Base-by-base conservation (phyloP, 2,113 vertebrate species). In the Tragulus kanchil region DNA sequence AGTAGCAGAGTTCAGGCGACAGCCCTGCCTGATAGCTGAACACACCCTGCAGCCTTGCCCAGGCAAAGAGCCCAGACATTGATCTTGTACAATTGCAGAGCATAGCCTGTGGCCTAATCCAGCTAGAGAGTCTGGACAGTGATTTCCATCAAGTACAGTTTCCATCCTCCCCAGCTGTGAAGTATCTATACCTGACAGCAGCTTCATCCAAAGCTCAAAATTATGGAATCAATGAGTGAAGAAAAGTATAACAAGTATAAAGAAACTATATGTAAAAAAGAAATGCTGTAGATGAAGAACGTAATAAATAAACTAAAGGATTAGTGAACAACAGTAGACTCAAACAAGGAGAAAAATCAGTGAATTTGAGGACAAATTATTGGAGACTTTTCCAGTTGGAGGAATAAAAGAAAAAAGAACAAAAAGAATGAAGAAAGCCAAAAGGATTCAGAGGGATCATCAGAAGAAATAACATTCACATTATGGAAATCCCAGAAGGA, bases 31-130 rank as follows among this genome's bases (percentile, higher is more conserved):
- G n/a, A 71, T 3, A 58, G 19, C n/a, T 28, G 31, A 26, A 54
- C 12, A 69, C 5, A 71, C n/a, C 10, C 26, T 64, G 58, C 81
- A 61, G 14, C 58, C 81, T 45, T 61, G 8, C 1, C 13, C 3
- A 83, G 81, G 5, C 21, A n/a, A 5, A 5, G n/a, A 88, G 31
- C 0, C 2, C 1, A 59, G 3, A 2, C 10, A 73, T 0, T 56
- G n/a, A 71, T 21, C 13, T 86, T 23, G 2, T 42, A 21, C 36
- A 48, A 28, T 4, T 48, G 1, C 25, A 12, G 15, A 84, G 10
- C 16, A 84, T 64, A 62, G 15, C 26, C n/a, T 81, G 13, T 19
- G 6, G 25, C 81, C 36, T 25, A 25, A 19, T 15, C 15, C 14
- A 61, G 9, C 13, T 28, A 54, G 50, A 78, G 50, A 82, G 7